Evolutionary conservation across 1,140 invertebrate genomes (phyloP).

Genomic region (Eulimnadia texana): DNA sequence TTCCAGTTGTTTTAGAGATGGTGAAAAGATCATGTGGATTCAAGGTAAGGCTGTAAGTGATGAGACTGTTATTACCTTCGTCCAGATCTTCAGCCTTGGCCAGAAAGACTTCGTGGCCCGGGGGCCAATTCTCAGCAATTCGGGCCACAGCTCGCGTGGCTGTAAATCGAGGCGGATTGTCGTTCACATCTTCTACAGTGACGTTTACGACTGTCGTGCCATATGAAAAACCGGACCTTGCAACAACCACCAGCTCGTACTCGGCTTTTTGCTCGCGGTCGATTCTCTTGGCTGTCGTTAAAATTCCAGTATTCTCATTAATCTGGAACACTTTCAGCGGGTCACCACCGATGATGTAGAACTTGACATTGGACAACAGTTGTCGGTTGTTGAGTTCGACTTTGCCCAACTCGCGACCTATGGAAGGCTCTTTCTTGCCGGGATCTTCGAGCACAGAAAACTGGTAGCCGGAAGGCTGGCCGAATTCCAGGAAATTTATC

Average conservation of each 20-base stretch:
- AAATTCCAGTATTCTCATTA: conserved; percentile 56
- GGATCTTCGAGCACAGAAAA: conserved; percentile 66
- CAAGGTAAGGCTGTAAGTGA: conserved; percentile 62
- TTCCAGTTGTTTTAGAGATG: conserved; percentile 67
- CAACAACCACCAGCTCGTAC: conserved; percentile 63
- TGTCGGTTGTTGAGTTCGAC: conserved; percentile 40
- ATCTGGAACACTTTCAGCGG: conserved; percentile 59
- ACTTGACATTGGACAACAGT: conserved; percentile 38
- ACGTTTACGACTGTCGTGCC: conserved; percentile 62
- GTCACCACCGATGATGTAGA: conserved; percentile 72
- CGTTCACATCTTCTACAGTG: conserved; percentile 76
- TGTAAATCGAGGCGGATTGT: conserved; percentile 72
- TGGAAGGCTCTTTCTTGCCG: conserved; percentile 34
- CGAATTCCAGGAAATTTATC: conserved; percentile 44
- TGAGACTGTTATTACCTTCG: conserved; percentile 60
- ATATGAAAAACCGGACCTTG: conserved; percentile 46
- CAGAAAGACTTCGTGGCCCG: conserved; percentile 79
- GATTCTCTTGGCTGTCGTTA: conserved; percentile 59
- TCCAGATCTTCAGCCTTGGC: conserved; percentile 71
- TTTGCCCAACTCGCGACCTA: conserved; percentile 54
- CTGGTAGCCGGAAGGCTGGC: conserved; percentile 52
- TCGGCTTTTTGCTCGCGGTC: conserved; percentile 65
- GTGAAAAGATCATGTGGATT: conserved; percentile 64
- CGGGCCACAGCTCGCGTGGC: conserved; percentile 55
- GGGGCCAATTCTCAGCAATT: conserved; percentile 71